A percentile compares a stretch with the other conserved stretches of the same genome.
phyloP scores from a whole-genome alignment of 2,888 invertebrate species.

The Brenthis hecate region DNA sequence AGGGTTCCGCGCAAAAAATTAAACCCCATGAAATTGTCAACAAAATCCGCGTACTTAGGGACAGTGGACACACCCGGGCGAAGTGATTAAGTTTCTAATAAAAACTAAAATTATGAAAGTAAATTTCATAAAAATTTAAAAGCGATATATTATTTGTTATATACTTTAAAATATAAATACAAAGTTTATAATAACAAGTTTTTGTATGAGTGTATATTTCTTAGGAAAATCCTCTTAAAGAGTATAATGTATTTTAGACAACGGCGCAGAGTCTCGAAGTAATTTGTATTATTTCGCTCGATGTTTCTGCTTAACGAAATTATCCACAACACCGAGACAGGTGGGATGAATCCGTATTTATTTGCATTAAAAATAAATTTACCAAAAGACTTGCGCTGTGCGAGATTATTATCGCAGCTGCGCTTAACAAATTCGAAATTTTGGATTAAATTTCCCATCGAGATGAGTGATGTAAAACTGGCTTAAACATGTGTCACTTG shows the following conservation, averaged over 20 bases:
- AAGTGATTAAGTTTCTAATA: too few relatives aligned
- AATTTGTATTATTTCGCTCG: conserved; percentile 31
- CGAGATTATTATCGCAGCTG: conserved; percentile 75
- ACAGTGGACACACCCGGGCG: too few relatives aligned
- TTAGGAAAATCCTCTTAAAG: conserved; percentile 22
- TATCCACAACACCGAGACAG: conserved; percentile 40
- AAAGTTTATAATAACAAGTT: conserved; percentile 12
- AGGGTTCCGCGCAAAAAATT: too few relatives aligned
- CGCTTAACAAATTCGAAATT: conserved; percentile 51
- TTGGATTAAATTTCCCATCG: conserved; percentile 64
- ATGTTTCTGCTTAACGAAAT: conserved; percentile 29
- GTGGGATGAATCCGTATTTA: conserved; percentile 78
- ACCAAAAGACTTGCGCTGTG: conserved; percentile 67
- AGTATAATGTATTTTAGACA: conserved; percentile 24
- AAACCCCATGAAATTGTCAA: too few relatives aligned
- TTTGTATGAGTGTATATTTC: conserved; percentile 5
- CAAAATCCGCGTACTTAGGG: too few relatives aligned
- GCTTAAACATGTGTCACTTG: background rate
- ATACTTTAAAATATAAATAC: background rate
- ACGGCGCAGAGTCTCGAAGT: conserved; percentile 20
- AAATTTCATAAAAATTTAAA: too few relatives aligned
- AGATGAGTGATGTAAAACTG: conserved; percentile 32
- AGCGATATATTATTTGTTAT: too few relatives aligned
- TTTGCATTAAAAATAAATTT: conserved; percentile 80
- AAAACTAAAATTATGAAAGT: too few relatives aligned